These are phyloP conservation scores for Drosophila prosaltans DNA, from an alignment of 1,140 invertebrate species.

Conservation along the genomic window DNA sequence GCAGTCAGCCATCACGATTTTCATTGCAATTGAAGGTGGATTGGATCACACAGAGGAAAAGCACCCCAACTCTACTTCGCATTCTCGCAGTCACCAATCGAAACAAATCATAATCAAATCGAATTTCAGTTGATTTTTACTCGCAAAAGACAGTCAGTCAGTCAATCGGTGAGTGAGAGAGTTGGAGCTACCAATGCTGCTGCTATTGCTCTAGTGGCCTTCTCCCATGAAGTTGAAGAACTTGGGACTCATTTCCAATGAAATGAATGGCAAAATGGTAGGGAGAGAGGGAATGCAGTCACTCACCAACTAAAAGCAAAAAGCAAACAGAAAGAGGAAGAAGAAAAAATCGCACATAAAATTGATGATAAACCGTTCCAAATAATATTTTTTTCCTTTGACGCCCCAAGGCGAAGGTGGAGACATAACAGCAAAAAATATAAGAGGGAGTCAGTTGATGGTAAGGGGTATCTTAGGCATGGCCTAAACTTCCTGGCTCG, in stretches of 20 bases:
- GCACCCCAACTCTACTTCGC: slow-evolving; percentile 18
- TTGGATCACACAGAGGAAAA: not conserved
- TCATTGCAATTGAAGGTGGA: slow-evolving; percentile 51
- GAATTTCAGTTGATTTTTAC: slow-evolving; percentile 79
- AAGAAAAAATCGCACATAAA: slow-evolving; percentile 73
- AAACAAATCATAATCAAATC: slow-evolving; percentile 81
- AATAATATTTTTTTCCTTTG: slow-evolving; percentile 74
- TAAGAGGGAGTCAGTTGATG: slow-evolving; percentile 16
- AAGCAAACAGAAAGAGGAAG: slow-evolving; percentile 50
- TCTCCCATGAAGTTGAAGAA: slow-evolving; percentile 27
- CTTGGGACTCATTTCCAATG: slow-evolving; percentile 53
- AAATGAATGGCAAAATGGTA: slow-evolving; percentile 17
- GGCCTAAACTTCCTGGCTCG: slow-evolving; percentile 50
- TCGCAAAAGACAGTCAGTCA: slow-evolving; percentile 73
- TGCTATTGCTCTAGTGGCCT: slow-evolving; percentile 41
- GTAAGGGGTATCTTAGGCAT: slow-evolving; percentile 36
- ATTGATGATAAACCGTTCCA: slow-evolving; percentile 82
- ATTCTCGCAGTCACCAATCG: slow-evolving; percentile 43
- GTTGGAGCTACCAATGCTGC: not conserved
- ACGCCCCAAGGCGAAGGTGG: slow-evolving; percentile 25
- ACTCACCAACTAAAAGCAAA: slow-evolving; percentile 42
- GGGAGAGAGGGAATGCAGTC: not conserved
- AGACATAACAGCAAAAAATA: not conserved
- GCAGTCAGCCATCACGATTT: slow-evolving; percentile 48
- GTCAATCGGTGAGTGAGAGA: slow-evolving; percentile 42